Evolutionary conservation across 2,888 invertebrate genomes (phyloP), one percentile per base, ranked within the genome.

Genomic region (Drymonia ruficornis): DNA sequence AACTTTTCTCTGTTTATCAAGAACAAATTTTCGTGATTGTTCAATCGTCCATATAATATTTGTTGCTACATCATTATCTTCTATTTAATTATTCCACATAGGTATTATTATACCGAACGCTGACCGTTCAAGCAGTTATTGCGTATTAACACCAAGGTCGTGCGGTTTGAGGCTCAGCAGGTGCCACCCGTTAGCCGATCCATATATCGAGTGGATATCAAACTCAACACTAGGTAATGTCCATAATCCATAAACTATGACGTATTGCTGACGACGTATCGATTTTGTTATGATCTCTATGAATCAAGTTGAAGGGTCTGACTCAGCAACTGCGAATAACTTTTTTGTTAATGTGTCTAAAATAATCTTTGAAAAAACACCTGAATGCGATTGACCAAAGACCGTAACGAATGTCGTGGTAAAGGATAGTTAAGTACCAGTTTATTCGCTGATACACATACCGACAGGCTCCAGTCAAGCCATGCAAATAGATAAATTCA

Each of bases 81-180:
- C 48, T 65, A 67, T 70, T 75, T 73, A 76, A 73, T 73, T 67
- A 76, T 73, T 75, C 63, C 62, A 59, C 57, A 64, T 65, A 59
- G 65, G 55, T 72, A 72, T 59, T 63, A 61, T 65, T 65, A 65
- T 69, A 63, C 56, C 69, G 72, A 79, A 71, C 75, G 70, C 70
- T 80, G 80, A 80, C 80, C 81, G 79, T 73, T 80, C 75, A 78
- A 81, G 80, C 81, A 76, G 80, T 76, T 83, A 77, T 83, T 78
- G 78, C 77, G 77, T 78, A 77, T 77, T 67, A 77, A 64, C 70
- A 64, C 61, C 84, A 89, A 90, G 90, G 89, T 83, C 89, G 73
- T 66, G 68, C 63, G 61, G 69, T 72, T 82, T 80, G 84, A 83
- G 84, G 83, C 83, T 83, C 81, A 81, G 82, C 83, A 84, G 85